A percentile compares a stretch with the other conserved stretches of the same genome.
Evolutionary conservation across 2,113 vertebrate genomes (phyloP).

Genomic region (Setophaga petechia): DNA sequence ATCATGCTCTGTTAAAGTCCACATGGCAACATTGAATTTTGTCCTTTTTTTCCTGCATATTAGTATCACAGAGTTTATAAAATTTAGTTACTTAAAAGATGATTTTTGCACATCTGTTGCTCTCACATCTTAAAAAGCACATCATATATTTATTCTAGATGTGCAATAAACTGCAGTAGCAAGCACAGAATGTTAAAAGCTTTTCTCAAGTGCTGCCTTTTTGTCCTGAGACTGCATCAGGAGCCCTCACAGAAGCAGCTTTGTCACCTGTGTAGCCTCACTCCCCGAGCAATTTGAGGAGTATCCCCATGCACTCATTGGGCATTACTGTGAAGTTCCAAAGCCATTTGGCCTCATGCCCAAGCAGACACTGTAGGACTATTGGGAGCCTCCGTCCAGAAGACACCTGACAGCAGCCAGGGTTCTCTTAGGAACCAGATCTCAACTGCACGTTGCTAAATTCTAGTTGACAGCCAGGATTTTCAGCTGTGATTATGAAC

Average conservation of each 20-base stretch:
- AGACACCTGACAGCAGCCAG: background rate
- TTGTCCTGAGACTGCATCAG: background rate
- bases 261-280: background rate
- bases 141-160: background rate
- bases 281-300: background rate
- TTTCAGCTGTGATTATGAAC: background rate
- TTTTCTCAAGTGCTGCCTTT: background rate
- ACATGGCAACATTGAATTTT: background rate
- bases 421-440: background rate
- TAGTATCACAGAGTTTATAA: background rate
- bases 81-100: background rate
- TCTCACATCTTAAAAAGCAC: background rate
- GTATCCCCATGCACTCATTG: accelerated
- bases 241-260: background rate
- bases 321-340: background rate
- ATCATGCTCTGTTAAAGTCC: background rate
- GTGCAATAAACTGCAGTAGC: background rate
- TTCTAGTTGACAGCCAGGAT: background rate
- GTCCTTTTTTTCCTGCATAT: background rate
- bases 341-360: background rate
- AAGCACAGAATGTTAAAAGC: background rate
- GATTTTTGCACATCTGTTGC: background rate
- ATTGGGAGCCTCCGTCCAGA: background rate
- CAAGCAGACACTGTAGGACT: background rate
- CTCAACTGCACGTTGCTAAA: background rate